Evolutionary conservation across 2,888 invertebrate genomes (phyloP).

Genomic region (Eledone cirrhosa): DNA sequence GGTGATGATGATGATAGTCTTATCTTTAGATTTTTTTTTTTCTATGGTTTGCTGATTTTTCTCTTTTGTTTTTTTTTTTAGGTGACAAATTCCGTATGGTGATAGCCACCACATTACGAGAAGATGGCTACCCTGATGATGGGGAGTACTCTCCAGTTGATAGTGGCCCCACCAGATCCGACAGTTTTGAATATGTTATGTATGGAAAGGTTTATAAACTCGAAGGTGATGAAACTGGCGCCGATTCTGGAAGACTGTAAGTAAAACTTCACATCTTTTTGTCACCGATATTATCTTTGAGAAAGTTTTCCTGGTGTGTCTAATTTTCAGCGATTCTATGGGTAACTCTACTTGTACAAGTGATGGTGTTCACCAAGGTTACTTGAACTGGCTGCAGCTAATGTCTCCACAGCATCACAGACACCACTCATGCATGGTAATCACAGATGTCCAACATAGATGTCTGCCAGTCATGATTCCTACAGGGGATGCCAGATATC

Average conservation of each 20-base stretch:
- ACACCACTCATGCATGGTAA: no score
- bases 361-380: no score
- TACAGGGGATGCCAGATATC: no score
- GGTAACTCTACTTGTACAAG: no score
- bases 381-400: no score
- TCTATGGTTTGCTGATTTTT: background rate
- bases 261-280: conserved; percentile 31
- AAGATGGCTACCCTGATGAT: conserved; percentile 91
- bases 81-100: conserved; percentile 86
- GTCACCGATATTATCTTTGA: no score
- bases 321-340: no score
- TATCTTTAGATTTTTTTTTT: background rate
- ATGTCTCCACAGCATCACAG: no score
- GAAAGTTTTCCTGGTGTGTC: no score
- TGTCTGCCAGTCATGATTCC: no score
- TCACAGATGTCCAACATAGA: no score
- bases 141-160: conserved; percentile 88
- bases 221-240: conserved; percentile 91
- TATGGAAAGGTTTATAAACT: conserved; percentile 96
- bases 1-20: background rate
- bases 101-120: conserved; percentile 90
- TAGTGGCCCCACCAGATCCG: conserved; percentile 78
- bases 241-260: conserved; percentile 68
- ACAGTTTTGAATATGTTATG: conserved; percentile 99
- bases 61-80: conserved; percentile 42